phyloP scores from a whole-genome alignment of 1,140 invertebrate genomes.

The Papilio xuthus region DNA sequence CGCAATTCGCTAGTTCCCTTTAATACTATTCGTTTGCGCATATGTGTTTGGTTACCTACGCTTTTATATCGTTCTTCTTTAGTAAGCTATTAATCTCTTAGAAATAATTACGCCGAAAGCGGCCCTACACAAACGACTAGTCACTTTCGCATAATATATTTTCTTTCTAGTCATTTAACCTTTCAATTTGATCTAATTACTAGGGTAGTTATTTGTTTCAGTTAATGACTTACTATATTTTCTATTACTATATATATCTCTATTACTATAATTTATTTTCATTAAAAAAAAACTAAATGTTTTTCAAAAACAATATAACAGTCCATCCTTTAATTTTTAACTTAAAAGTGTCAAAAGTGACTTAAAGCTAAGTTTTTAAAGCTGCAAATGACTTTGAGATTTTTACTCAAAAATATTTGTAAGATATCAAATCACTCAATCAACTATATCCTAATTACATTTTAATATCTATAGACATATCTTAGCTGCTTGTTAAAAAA shows the following conservation, averaged over 20 bases:
- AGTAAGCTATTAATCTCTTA: slow-evolving; percentile 4
- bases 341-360: too few relatives aligned
- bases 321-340: too few relatives aligned
- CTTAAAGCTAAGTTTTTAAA: too few relatives aligned
- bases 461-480: neutral
- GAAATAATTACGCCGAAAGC: slow-evolving; percentile 7
- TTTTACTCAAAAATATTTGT: too few relatives aligned
- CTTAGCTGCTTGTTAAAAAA: neutral
- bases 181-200: neutral
- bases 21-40: neutral
- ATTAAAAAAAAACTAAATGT: too few relatives aligned
- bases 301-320: too few relatives aligned
- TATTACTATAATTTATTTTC: too few relatives aligned
- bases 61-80: neutral
- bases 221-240: neutral
- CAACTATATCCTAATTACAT: neutral
- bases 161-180: slow-evolving; percentile 2
- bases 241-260: too few relatives aligned
- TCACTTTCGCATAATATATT: slow-evolving; percentile 15
- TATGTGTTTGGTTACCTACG: neutral
- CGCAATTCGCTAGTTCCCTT: neutral
- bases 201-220: neutral
- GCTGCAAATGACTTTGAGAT: too few relatives aligned
- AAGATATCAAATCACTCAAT: too few relatives aligned
- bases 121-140: slow-evolving; percentile 5